These are phyloP conservation scores for Subacronicta megacephala DNA, from an alignment of 2,888 invertebrate genomes.

Conservation along the genomic window DNA sequence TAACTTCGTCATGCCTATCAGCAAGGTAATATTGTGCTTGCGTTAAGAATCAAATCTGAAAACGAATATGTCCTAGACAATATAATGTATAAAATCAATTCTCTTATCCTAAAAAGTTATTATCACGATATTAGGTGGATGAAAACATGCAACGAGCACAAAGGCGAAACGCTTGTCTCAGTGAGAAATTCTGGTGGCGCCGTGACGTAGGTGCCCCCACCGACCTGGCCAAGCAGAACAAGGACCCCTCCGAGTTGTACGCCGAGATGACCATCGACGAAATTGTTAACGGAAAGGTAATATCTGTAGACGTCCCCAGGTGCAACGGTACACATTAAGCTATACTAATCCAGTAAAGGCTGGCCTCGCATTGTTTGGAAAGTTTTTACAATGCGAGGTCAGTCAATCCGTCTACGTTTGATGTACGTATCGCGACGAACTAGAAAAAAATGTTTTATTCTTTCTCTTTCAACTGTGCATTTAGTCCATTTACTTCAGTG, in stretches of 20 bases:
- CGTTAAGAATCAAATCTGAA: no score
- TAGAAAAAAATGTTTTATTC: no score
- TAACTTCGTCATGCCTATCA: conserved; percentile 99
- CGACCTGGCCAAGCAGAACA: conserved; percentile 71
- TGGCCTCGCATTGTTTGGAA: no score
- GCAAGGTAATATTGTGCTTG: conserved; percentile 92
- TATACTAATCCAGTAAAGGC: no score
- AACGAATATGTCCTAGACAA: no score
- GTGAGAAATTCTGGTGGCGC: conserved; percentile 98
- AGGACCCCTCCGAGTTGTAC: conserved; percentile 81
- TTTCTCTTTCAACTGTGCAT: no score
- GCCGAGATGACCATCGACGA: conserved; percentile 97
- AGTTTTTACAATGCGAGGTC: no score
- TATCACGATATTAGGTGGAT: conserved; percentile 90
- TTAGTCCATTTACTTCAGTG: no score
- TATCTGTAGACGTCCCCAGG: no score
- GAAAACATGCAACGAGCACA: conserved; percentile 99
- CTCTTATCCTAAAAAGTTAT: background rate
- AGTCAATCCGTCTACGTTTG: no score
- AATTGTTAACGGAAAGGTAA: conserved; percentile 98
- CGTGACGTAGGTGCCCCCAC: conserved; percentile 91
- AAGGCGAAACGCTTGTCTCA: conserved; percentile 95
- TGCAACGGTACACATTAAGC: no score
- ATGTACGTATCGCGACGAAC: no score
- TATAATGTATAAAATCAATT: background rate